Evolutionary conservation across 1,140 invertebrate species (phyloP), one percentile per base, ranked within the genome.

Genomic region (Scaptodrosophila lebanonensis): DNA sequence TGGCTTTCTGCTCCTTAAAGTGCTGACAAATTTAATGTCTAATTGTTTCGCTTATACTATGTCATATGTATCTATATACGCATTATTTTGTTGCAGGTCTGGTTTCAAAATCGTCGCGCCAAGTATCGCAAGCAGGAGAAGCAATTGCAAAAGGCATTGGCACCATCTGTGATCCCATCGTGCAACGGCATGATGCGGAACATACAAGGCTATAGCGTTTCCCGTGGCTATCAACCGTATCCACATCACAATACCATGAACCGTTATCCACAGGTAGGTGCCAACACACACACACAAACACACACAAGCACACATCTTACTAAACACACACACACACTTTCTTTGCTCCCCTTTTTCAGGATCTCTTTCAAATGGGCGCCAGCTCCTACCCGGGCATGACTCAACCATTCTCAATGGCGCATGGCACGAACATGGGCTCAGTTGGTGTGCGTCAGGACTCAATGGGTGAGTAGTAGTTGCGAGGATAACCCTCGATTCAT

Each of bases 61-160:
- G 38, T 38, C 29, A 7, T 6, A n/a, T 38, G 13, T 13, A 9
- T 52, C 13, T 29, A 30, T 16, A n/a, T n/a, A n/a, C n/a, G n/a
- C n/a, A n/a, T 11, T 13, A n/a, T 35, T 11, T 20, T 29, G 12
- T 63, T 82, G 22, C 59, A 87, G 86, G 85, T 87, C 63, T 87
- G 86, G 97, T 99, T 99, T 90, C 97, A 99, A 91, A 99, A 99
- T 88, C 92, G 97, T 70, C 92, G 97, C 86, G 97, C 97, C 67
- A 99, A 99, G 89, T 98, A 98, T 87, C 90, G 97, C 62, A 99
- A 99, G 88, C 97, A 99, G 86, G 97, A 99, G 88, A 98, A 98
- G 86, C 97, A 99, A 87, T 89, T 99, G 61, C 97, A 99, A 88
- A 98, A 98, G 88, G 95, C 95, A 25, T 87, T 96, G 45, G 95